Conservation (phyloP, 2,888 invertebrate genomes). For the Aphidius colemani region DNA sequence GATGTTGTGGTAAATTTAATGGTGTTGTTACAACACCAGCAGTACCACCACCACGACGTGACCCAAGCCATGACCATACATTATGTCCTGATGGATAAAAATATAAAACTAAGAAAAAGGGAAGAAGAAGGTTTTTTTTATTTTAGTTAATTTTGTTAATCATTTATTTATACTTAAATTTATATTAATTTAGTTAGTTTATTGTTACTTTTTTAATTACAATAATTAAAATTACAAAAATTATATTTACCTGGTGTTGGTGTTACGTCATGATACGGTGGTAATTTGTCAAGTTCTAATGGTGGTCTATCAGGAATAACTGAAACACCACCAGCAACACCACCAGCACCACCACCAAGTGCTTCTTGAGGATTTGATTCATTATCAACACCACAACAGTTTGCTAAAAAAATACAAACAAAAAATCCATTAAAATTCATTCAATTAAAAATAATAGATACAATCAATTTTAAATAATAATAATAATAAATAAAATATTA, state of each 20-base stretch:
- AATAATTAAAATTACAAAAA: conserved; percentile 27
- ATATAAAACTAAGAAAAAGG: background rate
- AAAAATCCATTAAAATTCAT: conserved; percentile 3
- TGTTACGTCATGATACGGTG: conserved; percentile 58
- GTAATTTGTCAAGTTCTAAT: conserved; percentile 58
- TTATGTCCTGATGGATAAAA: conserved; percentile 50
- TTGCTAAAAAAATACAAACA: conserved; percentile 45
- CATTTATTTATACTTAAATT: background rate
- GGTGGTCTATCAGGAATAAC: conserved; percentile 58
- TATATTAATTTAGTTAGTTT: background rate
- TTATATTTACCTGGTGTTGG: conserved; percentile 54
- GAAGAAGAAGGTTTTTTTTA: background rate
- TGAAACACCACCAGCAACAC: conserved; percentile 53
- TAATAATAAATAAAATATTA: background rate
- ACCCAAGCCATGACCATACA: conserved; percentile 59
- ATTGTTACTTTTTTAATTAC: background rate
- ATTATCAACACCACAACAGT: conserved; percentile 55
- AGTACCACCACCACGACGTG: conserved; percentile 55
- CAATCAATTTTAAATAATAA: background rate
- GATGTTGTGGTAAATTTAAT: conserved; percentile 55
- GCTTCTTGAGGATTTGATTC: conserved; percentile 51
- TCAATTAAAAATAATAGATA: conserved; percentile 7
- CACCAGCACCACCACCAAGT: conserved; percentile 45
- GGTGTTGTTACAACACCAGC: conserved; percentile 57
- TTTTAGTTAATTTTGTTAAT: background rate